Conservation (phyloP, 1,140 invertebrate genomes). For the Druon quercuslanigerum region DNA sequence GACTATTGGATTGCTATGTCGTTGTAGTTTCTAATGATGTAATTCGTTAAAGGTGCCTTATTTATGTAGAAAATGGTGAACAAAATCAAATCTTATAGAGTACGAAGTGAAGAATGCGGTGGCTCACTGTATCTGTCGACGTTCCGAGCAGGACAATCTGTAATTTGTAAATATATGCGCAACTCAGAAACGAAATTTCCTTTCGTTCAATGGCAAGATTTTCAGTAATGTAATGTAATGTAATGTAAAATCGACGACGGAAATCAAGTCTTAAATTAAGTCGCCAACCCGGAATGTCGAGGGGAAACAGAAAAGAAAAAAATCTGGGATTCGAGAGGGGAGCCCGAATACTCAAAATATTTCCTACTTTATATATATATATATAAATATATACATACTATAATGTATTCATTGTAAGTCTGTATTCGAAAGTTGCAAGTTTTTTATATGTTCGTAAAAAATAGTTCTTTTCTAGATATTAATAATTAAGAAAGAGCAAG, state of each 20-base stretch:
- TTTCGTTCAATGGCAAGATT: constrained; percentile 54
- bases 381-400: constrained; percentile 63
- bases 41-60: constrained; percentile 77
- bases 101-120: constrained; percentile 44
- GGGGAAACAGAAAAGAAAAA: constrained; percentile 21
- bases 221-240: constrained; percentile 43
- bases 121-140: constrained; percentile 36
- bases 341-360: constrained; percentile 71
- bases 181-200: constrained; percentile 33
- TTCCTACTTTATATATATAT: constrained; percentile 70
- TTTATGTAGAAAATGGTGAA: constrained; percentile 63
- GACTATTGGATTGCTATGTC: constrained; percentile 27
- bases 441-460: constrained; percentile 73
- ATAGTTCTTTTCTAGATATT: constrained; percentile 63
- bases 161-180: constrained; percentile 63
- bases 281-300: constrained; percentile 20
- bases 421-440: constrained; percentile 58
- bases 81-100: constrained; percentile 56
- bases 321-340: constrained; percentile 43
- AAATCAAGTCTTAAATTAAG: constrained; percentile 13
- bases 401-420: constrained; percentile 56
- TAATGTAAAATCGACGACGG: neutral
- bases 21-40: constrained; percentile 41
- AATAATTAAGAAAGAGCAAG: neutral
- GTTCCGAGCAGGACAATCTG: constrained; percentile 64